Conservation (phyloP, 1,140 invertebrate genomes). For the Drosophila ercepeae region DNA sequence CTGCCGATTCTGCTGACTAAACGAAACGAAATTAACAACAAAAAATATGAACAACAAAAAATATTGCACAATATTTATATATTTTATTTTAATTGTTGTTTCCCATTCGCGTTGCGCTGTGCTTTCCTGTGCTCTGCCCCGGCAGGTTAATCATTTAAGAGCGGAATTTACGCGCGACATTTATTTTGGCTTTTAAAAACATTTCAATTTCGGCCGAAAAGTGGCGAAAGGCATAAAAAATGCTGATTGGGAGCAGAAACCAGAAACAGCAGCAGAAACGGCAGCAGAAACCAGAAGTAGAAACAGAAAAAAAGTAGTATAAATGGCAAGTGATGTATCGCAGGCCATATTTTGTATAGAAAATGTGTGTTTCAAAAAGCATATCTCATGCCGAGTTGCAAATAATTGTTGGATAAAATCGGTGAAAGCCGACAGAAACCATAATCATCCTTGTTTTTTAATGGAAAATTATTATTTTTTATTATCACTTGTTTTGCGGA, state of each 20-base stretch:
- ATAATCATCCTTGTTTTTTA: too few relatives aligned
- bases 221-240: slow-evolving; percentile 37
- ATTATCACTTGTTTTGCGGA: too few relatives aligned
- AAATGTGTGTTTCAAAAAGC: neutral
- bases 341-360: neutral
- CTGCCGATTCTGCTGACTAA: slow-evolving; percentile 63
- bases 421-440: neutral
- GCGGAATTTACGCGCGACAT: slow-evolving; percentile 60
- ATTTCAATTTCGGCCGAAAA: slow-evolving; percentile 45
- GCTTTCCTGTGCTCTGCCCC: slow-evolving; percentile 8
- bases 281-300: too few relatives aligned
- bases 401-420: too few relatives aligned
- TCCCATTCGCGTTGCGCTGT: slow-evolving; percentile 10
- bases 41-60: slow-evolving; percentile 21
- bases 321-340: slow-evolving; percentile 14
- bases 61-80: slow-evolving; percentile 78
- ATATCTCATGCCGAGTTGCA: neutral
- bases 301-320: slow-evolving; percentile 1
- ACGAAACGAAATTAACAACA: too few relatives aligned
- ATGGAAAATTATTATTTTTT: neutral
- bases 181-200: slow-evolving; percentile 60
- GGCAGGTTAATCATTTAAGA: slow-evolving; percentile 57
- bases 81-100: slow-evolving; percentile 71
- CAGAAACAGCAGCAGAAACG: too few relatives aligned
- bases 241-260: slow-evolving; percentile 15